Conservation (phyloP, 2,888 invertebrate species). For the Chaetoderma sp. region DNA sequence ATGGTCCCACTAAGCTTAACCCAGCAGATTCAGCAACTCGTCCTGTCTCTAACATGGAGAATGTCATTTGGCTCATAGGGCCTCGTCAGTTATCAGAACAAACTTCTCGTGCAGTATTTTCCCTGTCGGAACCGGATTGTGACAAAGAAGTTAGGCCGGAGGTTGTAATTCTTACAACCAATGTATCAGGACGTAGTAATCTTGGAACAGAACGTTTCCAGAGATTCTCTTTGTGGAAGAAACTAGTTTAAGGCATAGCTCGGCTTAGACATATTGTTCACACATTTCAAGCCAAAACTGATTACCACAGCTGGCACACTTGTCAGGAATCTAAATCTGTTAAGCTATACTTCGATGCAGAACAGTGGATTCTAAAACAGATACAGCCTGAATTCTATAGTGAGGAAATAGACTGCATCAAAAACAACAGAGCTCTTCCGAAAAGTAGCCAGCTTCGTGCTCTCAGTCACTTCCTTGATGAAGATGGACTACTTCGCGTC, state of each 20-base stretch:
- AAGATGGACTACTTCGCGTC: neutral
- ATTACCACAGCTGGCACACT: no score
- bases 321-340: no score
- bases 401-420: neutral
- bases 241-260: neutral
- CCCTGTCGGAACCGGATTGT: neutral
- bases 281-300: neutral
- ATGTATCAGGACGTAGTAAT: no score
- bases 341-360: no score
- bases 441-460: neutral
- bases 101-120: neutral
- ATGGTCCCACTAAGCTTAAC: conserved; percentile 15
- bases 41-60: neutral
- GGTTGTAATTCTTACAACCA: neutral
- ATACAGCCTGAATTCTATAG: neutral
- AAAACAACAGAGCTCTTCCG: neutral
- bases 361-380: neutral
- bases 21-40: conserved; percentile 23
- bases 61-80: conserved; percentile 11
- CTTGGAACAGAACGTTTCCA: neutral
- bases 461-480: conserved; percentile 4
- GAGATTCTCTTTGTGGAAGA: neutral
- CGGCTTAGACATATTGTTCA: neutral
- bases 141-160: neutral
- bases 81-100: neutral